phyloP scores from a whole-genome alignment of 2,888 invertebrate genomes.

The Lasioglossum pauxillum region DNA sequence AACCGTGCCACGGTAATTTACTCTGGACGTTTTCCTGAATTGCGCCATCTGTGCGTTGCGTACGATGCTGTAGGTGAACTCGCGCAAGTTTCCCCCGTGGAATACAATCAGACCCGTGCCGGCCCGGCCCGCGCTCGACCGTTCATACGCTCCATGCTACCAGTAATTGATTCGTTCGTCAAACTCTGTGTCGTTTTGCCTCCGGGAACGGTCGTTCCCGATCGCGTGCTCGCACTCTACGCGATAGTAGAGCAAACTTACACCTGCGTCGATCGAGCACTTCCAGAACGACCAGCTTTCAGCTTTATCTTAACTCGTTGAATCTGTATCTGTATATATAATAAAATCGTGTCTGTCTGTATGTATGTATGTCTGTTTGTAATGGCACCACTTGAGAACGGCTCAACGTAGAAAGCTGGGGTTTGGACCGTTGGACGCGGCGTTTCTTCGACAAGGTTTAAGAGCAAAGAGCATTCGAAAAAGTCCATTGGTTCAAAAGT shows the following conservation, averaged over 20 bases:
- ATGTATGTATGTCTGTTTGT: no score
- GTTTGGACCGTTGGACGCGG: no score
- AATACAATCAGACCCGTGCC: slow-evolving; percentile 30
- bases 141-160: slow-evolving; percentile 20
- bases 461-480: no score
- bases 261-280: background rate
- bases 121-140: background rate
- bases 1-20: slow-evolving; percentile 62
- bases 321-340: no score
- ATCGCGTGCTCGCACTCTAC: background rate
- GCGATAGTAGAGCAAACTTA: background rate
- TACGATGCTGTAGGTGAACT: slow-evolving; percentile 25
- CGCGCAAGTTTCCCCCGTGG: slow-evolving; percentile 35
- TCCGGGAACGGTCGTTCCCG: slow-evolving; percentile 16
- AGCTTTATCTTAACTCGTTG: no score
- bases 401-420: no score
- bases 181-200: slow-evolving; percentile 36
- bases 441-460: no score
- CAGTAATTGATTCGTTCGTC: slow-evolving; percentile 47
- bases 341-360: no score
- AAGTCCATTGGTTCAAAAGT: no score
- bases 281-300: background rate
- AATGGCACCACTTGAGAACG: no score
- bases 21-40: slow-evolving; percentile 60
- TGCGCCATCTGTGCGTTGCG: slow-evolving; percentile 62